Conservation (phyloP, 2,888 invertebrate genomes). For the Aphidius colemani region DNA sequence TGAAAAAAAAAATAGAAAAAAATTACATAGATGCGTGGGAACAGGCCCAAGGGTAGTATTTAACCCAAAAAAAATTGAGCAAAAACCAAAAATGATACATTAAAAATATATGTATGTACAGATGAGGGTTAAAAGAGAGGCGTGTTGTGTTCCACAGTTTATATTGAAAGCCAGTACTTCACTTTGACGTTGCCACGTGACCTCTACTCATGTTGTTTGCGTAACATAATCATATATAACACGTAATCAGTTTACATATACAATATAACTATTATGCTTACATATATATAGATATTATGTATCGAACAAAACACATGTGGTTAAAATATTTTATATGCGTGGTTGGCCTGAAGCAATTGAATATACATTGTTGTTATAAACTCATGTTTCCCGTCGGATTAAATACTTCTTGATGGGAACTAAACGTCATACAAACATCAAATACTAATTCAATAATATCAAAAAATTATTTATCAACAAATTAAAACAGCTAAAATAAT, state of each 20-base stretch:
- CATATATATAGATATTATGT: background rate
- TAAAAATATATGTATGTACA: too few species aligned
- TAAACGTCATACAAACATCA: slow-evolving; percentile 36
- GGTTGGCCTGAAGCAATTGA: slow-evolving; percentile 21
- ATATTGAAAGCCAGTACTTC: slow-evolving; percentile 5
- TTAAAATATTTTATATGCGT: background rate
- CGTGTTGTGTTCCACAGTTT: slow-evolving; percentile 22
- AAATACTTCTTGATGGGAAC: slow-evolving; percentile 56
- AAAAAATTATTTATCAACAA: slow-evolving; percentile 20
- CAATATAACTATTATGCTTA: background rate
- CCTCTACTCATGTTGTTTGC: slow-evolving; percentile 43
- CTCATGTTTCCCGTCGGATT: slow-evolving; percentile 47
- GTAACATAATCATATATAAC: slow-evolving; percentile 46
- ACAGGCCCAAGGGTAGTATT: slow-evolving; percentile 33
- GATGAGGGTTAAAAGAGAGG: slow-evolving; percentile 30
- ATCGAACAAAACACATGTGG: background rate
- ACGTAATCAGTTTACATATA: slow-evolving; percentile 25
- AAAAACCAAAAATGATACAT: background rate
- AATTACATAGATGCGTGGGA: slow-evolving; percentile 35
- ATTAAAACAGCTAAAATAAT: background rate
- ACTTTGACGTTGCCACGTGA: slow-evolving; percentile 30
- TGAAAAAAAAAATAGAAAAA: too few species aligned
- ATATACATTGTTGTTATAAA: slow-evolving; percentile 40
- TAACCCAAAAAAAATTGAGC: slow-evolving; percentile 24
- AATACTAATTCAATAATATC: slow-evolving; percentile 5